Evolutionary conservation across 2,113 vertebrate species (phyloP), one percentile per base, ranked within the genome.

Genomic region (Paraplagusia blochii): DNA sequence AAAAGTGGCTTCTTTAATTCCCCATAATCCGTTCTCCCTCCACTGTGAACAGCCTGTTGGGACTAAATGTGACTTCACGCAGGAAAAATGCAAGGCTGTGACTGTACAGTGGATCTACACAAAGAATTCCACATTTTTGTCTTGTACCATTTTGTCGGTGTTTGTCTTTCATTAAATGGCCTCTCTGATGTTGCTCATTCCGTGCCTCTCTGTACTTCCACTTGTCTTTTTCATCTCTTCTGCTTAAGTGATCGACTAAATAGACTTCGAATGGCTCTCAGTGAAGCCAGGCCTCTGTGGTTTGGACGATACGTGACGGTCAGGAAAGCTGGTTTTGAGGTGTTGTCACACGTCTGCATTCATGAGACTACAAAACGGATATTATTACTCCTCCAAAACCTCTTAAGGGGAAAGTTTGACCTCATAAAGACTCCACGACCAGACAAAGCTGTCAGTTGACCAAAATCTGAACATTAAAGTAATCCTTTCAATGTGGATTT

Each of bases 291-390:
- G 49, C 48, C 39, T 63, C 62, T 72, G 55, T 34, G 61, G 74
- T 69, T 74, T 60, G 59, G 70, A 54, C 18, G 63, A 38, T 35
- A 62, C 59, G 61, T 50, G 54, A 69, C 34, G 57, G 70, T 72
- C 64, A 51, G 51, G 49, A 51, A 51, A 34, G 42, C 60, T 59
- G 40, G 42, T 19, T 55, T 47, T 35, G 53, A 68, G 57, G 52
- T 66, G 45, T 45, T 57, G 48, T 62, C 64, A 55, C 39, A 70
- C 56, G 55, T 58, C 42, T 62, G 47, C 13, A 6, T 40, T 52
- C 6, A 44, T n/a, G 7, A 2, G 44, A 22, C 64, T 63, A 49
- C 33, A 67, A 44, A 65, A 55, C 44, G 19, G 63, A 65, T 40
- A 57, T 52, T 35, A 71, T 58, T 57, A 62, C 45, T 60, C 40